Base-by-base conservation (phyloP, 2,888 invertebrate species). In the Harpalus rufipes region DNA sequence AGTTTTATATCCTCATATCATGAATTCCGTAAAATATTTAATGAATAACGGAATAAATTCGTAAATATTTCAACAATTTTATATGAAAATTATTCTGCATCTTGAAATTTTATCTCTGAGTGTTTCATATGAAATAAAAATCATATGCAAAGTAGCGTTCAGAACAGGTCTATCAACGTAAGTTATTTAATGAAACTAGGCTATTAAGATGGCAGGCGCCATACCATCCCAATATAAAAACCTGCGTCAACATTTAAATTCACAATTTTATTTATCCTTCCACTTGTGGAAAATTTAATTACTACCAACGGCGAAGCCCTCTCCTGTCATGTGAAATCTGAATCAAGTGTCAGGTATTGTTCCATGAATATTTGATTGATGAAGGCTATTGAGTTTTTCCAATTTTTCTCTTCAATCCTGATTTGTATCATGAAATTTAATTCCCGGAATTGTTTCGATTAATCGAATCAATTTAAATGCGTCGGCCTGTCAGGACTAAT, bases 101-200 rank as follows among this genome's bases (percentile, higher is more conserved):
- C 44, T 8, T 51, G 44, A 5, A 32, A 32, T 32, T 32, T 32
- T 32, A 32, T 32, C 32, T 32, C 5, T 32, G 32, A 32, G 32
- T 4, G 32, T 32, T 32, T 32, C 32, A 32, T 32, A 32, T 32
- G 32, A 32, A 32, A 32, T 32, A 32, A 32, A 32, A 32, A 32
- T 32, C 6, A 32, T 51, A 51, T 51, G 44, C 44, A 32, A 68
- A 41, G 39, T 25, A 32, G 14, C 12, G 32, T 32, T 32, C 32
- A 25, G 68, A 68, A 68, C 68, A 68, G 68, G 68, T 68, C 32
- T 68, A 68, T 32, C 68, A 68, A 68, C 68, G n/a, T 39, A 39
- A 68, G 14, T 68, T 68, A 68, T 68, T 68, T 68, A 12, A 68
- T 68, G 21, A 68, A 68, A 68, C 68, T 21, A 68, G 14, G 68